Evolutionary conservation across 1,140 invertebrate species (phyloP).

Genomic region (Sminthurides bifidus): DNA sequence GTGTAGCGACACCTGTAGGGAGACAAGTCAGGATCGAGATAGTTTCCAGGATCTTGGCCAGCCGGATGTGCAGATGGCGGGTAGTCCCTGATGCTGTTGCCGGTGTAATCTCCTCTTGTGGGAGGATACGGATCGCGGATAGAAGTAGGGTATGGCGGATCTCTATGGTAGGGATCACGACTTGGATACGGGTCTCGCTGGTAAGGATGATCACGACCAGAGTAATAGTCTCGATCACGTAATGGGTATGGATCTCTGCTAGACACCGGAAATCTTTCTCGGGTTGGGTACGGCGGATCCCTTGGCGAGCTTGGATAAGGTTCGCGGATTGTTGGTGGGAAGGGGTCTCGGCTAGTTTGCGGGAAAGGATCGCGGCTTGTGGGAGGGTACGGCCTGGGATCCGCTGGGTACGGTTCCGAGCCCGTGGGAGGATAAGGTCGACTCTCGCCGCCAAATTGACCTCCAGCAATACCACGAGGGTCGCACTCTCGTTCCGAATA

Average conservation of each 20-base stretch:
- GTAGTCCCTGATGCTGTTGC: conserved; percentile 9
- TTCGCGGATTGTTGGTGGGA: conserved; percentile 10
- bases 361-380: conserved; percentile 21
- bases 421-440: conserved; percentile 25
- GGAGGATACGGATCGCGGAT: conserved; percentile 19
- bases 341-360: conserved; percentile 18
- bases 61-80: conserved; percentile 16
- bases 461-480: conserved; percentile 15
- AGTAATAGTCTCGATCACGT: conserved; percentile 15
- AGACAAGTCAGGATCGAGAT: conserved; percentile 30
- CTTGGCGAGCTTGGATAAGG: conserved; percentile 13
- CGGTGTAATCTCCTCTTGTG: conserved; percentile 12
- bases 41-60: conserved; percentile 22
- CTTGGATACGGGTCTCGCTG: conserved; percentile 21
- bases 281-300: conserved; percentile 13
- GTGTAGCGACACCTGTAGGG: conserved; percentile 34
- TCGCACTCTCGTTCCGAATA: conserved; percentile 39
- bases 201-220: conserved; percentile 15
- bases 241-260: conserved; percentile 27
- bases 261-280: conserved; percentile 13
- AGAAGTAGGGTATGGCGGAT: conserved; percentile 14
- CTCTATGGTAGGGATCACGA: conserved; percentile 10
- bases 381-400: conserved; percentile 11
- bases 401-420: conserved; percentile 22
- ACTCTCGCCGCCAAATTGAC: conserved; percentile 8